Percentiles rank a stretch among this genome's conserved stretches.
These are phyloP conservation scores for Porites divaricata DNA, from an alignment of 92 coral and sea anemone genomes.

Conservation along the genomic window DNA sequence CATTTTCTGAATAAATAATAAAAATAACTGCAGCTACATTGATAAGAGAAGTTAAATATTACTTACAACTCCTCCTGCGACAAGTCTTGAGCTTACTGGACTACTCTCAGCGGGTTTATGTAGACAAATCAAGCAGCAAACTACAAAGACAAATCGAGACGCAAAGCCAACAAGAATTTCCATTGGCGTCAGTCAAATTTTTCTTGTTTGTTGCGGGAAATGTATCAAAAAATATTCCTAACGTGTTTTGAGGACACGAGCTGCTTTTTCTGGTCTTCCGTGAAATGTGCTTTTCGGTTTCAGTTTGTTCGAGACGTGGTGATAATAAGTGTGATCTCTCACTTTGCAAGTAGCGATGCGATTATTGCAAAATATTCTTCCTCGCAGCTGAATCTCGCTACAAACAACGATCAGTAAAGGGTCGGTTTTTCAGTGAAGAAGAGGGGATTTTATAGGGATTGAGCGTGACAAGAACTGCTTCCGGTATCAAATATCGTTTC, in stretches of 20 bases:
- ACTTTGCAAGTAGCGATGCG: conserved; percentile 8
- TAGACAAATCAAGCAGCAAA: conserved; percentile 10
- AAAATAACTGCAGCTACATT: background rate
- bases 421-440: background rate
- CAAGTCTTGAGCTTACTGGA: conserved; percentile 23
- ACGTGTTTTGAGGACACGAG: no score
- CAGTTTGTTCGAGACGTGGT: no score
- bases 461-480: conserved; percentile 20
- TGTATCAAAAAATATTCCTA: no score
- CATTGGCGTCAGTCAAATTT: background rate
- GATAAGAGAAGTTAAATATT: background rate
- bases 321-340: background rate
- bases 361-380: no score
- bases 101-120: background rate
- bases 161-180: background rate
- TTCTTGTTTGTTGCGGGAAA: background rate
- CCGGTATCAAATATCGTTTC: conserved; percentile 1
- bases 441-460: background rate
- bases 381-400: no score
- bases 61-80: conserved; percentile 45
- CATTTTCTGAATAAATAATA: background rate
- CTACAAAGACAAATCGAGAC: background rate
- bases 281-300: no score
- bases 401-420: background rate
- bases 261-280: no score